Percentiles rank a stretch among this genome's conserved stretches.
These are phyloP conservation scores for Onychorhynchus coronatus DNA, from an alignment of 2,113 vertebrate species.

Conservation along the genomic window DNA sequence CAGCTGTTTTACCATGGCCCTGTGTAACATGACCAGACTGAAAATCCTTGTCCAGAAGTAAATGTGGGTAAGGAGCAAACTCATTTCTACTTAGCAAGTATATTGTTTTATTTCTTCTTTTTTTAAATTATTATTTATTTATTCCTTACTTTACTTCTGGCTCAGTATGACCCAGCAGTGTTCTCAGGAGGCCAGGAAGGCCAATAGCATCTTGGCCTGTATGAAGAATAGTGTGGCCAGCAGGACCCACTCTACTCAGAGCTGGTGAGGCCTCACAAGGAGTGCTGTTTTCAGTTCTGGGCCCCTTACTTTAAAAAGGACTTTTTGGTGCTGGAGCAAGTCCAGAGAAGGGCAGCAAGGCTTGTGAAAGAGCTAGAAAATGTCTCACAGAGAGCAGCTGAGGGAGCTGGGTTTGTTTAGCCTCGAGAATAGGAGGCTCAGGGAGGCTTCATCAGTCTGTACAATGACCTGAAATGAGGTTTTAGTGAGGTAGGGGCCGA, in stretches of 20 bases:
- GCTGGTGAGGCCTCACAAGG: not conserved
- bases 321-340: not conserved
- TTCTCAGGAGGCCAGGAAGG: not conserved
- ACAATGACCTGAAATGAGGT: not conserved
- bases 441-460: not conserved
- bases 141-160: not conserved
- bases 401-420: not conserved
- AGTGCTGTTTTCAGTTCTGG: not conserved
- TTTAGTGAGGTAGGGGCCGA: not conserved
- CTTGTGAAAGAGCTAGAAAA: not conserved
- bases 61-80: not conserved
- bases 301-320: not conserved
- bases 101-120: not conserved
- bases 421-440: not conserved
- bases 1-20: not conserved
- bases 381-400: not conserved
- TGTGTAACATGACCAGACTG: not conserved
- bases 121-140: not conserved
- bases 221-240: not conserved
- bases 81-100: not conserved
- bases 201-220: not conserved
- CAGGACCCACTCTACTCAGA: not conserved
- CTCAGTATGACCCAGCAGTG: not conserved
- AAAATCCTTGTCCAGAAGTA: not conserved
- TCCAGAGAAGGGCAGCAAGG: rapidly evolving